Percentiles rank a stretch among this genome's conserved stretches.
These are phyloP conservation scores for Phrynosoma blainvillii DNA, from an alignment of 2,113 vertebrate genomes.

Conservation along the genomic window DNA sequence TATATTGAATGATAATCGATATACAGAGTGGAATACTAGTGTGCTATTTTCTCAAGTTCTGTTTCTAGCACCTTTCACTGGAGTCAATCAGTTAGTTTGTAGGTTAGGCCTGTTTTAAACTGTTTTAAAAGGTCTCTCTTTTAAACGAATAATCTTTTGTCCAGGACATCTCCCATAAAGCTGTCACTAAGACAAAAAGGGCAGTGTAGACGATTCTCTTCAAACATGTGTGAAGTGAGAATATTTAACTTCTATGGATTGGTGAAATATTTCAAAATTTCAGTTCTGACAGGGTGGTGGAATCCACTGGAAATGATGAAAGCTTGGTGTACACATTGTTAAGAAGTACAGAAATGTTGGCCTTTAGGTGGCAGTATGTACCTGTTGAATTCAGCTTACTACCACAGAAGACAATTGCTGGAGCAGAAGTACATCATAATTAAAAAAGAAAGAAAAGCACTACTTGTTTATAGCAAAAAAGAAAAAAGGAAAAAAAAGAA, in stretches of 20 bases:
- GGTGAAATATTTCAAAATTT: background rate
- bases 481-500: background rate
- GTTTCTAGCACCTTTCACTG: background rate
- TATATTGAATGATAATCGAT: background rate
- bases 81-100: background rate
- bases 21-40: background rate
- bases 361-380: slow-evolving; percentile 83
- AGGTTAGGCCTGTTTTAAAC: background rate
- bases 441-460: background rate
- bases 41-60: background rate
- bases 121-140: background rate
- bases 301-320: background rate
- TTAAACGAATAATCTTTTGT: background rate
- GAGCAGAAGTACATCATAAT: slow-evolving; percentile 11
- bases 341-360: slow-evolving; percentile 56
- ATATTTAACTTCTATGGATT: background rate
- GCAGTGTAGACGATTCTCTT: fast-evolving
- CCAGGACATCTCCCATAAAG: background rate
- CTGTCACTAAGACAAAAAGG: background rate
- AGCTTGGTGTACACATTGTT: slow-evolving; percentile 36
- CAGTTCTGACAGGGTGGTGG: background rate
- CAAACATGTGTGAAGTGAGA: background rate
- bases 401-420: background rate
- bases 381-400: slow-evolving; percentile 68
- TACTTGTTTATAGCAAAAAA: slow-evolving; percentile 1